These are phyloP conservation scores for Armadillidium nasatum DNA, from an alignment of 1,140 invertebrate genomes.

Conservation along the genomic window DNA sequence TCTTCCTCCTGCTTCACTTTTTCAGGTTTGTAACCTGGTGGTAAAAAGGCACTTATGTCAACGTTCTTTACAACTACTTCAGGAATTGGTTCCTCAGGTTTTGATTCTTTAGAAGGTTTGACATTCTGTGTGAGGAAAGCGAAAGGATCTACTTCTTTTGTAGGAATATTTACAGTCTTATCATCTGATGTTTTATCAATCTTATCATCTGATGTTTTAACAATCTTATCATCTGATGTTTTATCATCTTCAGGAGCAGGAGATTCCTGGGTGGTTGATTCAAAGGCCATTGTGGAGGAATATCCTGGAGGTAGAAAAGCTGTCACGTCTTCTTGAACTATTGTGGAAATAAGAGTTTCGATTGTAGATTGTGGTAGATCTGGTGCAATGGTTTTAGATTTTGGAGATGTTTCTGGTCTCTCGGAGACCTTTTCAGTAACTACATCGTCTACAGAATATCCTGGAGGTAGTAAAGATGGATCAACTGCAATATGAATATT, in stretches of 20 bases:
- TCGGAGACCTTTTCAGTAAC: neutral
- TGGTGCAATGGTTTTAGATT: neutral
- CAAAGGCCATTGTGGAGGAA: constrained; percentile 47
- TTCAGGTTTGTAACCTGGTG: neutral
- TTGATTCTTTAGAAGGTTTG: neutral
- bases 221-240: neutral
- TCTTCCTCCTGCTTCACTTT: neutral
- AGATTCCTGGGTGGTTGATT: constrained; percentile 12
- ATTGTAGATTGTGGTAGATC: neutral
- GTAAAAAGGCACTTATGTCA: neutral
- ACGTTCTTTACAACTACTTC: neutral
- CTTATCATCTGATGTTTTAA: neutral
- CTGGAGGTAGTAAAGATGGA: neutral
- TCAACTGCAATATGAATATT: constrained; percentile 7
- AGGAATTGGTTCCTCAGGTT: neutral
- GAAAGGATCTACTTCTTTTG: neutral
- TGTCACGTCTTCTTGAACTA: constrained; percentile 52
- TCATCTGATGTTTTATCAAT: neutral
- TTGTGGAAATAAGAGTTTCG: neutral
- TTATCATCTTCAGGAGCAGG: constrained; percentile 22
- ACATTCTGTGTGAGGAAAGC: neutral
- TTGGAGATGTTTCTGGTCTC: neutral
- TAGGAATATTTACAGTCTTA: neutral
- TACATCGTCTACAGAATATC: neutral
- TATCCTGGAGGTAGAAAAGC: constrained; percentile 60